phyloP scores from a whole-genome alignment of 2,888 invertebrate genomes.

The Acanthosepion lycidas region DNA sequence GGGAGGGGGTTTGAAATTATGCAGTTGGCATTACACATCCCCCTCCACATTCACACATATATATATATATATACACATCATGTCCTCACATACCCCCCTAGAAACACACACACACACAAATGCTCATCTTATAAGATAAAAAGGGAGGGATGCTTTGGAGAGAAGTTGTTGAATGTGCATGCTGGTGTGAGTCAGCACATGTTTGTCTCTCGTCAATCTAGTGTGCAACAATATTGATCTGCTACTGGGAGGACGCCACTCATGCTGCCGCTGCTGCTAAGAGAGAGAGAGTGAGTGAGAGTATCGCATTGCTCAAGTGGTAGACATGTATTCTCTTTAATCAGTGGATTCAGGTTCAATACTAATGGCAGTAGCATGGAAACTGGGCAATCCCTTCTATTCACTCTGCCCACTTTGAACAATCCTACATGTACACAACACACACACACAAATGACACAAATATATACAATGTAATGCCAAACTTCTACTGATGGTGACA shows the following conservation, averaged over 20 bases:
- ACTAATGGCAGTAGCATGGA: not conserved
- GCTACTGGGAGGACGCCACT: not conserved
- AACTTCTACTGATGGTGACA: not conserved
- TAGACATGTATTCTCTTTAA: not conserved
- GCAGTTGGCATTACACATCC: not conserved
- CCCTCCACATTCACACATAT: not conserved
- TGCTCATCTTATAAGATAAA: not conserved
- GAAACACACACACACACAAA: not conserved
- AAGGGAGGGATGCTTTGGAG: not conserved
- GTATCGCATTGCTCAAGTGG: not conserved
- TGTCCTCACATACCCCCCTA: not conserved
- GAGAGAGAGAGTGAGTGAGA: not conserved
- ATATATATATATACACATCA: not conserved
- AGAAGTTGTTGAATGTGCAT: not conserved
- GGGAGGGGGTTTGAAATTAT: not conserved
- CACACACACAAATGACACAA: not conserved
- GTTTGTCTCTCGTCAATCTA: not conserved
- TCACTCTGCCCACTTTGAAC: not conserved
- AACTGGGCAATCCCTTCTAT: not conserved
- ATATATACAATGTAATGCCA: not conserved
- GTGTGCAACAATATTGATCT: not conserved
- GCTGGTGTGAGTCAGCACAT: not conserved
- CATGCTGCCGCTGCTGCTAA: not conserved
- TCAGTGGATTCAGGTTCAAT: not conserved
- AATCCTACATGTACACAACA: not conserved